Evolutionary conservation across 2,797 vertebrate genomes (phyloP), one percentile per base, ranked within the genome.

Genomic region (Pipistrellus kuhlii): DNA sequence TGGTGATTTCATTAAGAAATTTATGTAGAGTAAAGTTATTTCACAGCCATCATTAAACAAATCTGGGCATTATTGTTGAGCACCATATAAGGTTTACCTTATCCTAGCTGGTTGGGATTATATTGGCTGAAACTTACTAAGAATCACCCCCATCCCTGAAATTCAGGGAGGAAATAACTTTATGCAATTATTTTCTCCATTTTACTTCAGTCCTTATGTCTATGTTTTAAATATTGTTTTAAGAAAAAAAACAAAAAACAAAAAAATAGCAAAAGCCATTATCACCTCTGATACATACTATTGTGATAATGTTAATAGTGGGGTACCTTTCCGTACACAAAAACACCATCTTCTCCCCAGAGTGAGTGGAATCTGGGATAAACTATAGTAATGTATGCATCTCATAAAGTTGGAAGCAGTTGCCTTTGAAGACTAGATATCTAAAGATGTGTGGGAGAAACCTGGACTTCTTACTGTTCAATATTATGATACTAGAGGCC

Each of bases 1-100:
- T 91, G 35, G 84, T 88, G 88, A 94, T 94, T 96, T 75, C 62
- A 90, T 93, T 94, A 95, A 83, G 68, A 91, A 92, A 91, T 91
- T 92, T 94, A 96, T 95, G 78, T 93, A 93, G 77, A 96, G 71
- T 94, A 68, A 95, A 96, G 96, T 95, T 96, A 95, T 97, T 97
- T 96, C 69, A 93, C 69, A 94, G 75, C 53, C 92, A 85, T 32
- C 44, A 71, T 94, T 97, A 95, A 96, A 94, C 64, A 94, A 95
- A 88, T 85, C 82, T 85, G 85, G 80, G 51, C 25, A n/a, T 89
- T 96, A 85, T 76, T 85, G 48, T 77, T 92, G 76, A 77, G 48
- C 35, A 80, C 23, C 88, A 93, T 76, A 81, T 95, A 87, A 89
- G 27, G n/a, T 71, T 86, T 94, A 77, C 27, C 55, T 92, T 95